Evolutionary conservation across 2,797 vertebrate genomes (phyloP), one percentile per base, ranked within the genome.

Genomic region (Chaetophractus vellerosus): DNA sequence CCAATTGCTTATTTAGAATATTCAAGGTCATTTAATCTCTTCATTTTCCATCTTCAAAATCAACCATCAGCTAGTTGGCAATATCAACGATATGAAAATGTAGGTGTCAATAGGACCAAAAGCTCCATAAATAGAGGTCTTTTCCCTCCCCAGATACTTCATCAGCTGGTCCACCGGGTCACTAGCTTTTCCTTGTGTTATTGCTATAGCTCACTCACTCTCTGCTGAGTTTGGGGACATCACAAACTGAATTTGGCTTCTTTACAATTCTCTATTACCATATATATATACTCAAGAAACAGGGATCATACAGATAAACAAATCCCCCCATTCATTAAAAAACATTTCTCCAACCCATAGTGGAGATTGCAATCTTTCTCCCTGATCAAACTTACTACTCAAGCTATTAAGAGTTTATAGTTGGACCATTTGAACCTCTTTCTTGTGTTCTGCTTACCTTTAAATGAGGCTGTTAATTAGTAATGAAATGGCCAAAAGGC

Each of bases 1-100:
- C 9, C 31, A 66, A 75, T 75, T 55, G 83, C 48, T 95, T 68
- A 88, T 41, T 93, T 93, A 41, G 83, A 91, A 82, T 3, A 87
- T 36, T 75, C 28, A 90, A 28, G 41, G 36, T 75, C n/a, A 85
- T 18, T 36, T 24, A 26, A 2, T 41, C 3, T 84, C 55, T 72
- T 71, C 21, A 78, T 93, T 72, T 36, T 48, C 26, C 41, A 61
- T 21, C 15, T 57, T 55, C 78, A 26, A 6, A 14, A 1, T 38
- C 48, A 87, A 41, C 16, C 21, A 59, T 90, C 31, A 14, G 19
- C 28, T 26, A 80, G 21, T 19, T 80, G 79, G 9, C 48, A 41
- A 21, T 50, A 63, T 26, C n/a, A 8, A 68, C 36, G 2, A 6
- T 6, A 74, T 48, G 71, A 75, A 93, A 95, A 92, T 18, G 16